Base-by-base conservation (phyloP, 2,888 invertebrate genomes). In the Trypoxylon attenuatum region DNA sequence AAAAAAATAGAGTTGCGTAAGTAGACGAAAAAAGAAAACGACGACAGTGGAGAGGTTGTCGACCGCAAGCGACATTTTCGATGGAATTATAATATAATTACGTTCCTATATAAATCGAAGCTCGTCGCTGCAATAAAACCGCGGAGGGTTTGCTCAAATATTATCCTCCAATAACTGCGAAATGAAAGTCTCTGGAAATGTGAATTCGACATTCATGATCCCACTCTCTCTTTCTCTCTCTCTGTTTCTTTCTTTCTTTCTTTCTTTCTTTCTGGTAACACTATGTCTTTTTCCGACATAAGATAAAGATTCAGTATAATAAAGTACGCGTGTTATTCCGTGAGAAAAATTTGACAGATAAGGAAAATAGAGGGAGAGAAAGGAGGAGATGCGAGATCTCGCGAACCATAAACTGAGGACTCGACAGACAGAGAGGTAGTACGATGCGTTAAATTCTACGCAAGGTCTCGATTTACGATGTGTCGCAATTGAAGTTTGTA, bases 381-480 rank as follows among this genome's bases (percentile, higher is more conserved):
- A 75, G 61, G 56, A 45, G 53, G 55, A 49, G 46, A 15, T 53
- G 25, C 33, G 55, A 58, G 58, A 43, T 62, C 60, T 51, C 51
- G 42, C 45, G 42, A 61, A 61, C 58, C 68, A 73, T 76, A 76
- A 76, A 76, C 59, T 58, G 73, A 55, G 15, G 52, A 46, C 60
- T 60, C 65, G 73, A 73, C 73, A 76, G n/a, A n/a, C 71, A 67
- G 65, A 59, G 63, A 60, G 64, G 63, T 62, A 39, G 58, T 49
- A 38, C 76, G 73, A 68, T 63, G 73, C 71, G 73, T 76, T 76
- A 71, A 71, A 76, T 73, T 76, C 71, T 77, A 69, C 42, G 54
- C 73, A 68, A 73, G 75, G 62, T 73, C 67, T 73, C 71, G 77
- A 76, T 76, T 73, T 76, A 76, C 73, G 71, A 69, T 54, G 71